These are phyloP conservation scores for Ormyrus pomaceus DNA, from an alignment of 2,888 invertebrate genomes.

Conservation along the genomic window DNA sequence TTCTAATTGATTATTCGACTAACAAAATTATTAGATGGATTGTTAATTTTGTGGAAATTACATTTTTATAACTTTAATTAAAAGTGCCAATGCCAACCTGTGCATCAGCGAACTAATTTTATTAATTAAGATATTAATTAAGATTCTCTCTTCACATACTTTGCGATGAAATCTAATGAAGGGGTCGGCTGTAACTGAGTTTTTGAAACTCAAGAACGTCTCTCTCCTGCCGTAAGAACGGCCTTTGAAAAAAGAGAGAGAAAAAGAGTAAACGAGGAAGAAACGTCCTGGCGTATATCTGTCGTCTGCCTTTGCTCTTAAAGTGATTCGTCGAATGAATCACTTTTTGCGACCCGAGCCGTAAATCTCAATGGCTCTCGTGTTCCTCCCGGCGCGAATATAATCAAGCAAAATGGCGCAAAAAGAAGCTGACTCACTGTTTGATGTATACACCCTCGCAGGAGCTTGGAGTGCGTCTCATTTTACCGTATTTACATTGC, in stretches of 20 bases:
- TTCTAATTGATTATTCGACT: neutral
- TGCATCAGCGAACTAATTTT: neutral
- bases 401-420: conserved; percentile 56
- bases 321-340: conserved; percentile 49
- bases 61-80: neutral
- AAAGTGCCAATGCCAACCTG: too few relatives aligned
- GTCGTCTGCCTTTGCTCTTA: conserved; percentile 37
- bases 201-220: conserved; percentile 33
- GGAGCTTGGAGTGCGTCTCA: neutral
- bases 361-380: conserved; percentile 54
- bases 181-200: conserved; percentile 15
- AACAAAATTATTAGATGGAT: neutral
- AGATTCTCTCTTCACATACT: neutral
- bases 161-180: neutral
- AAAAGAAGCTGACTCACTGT: conserved; percentile 56
- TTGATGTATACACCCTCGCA: conserved; percentile 16
- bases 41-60: neutral
- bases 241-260: conserved; percentile 23
- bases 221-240: neutral
- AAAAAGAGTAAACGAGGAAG: conserved; percentile 25
- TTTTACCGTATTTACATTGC: conserved; percentile 34
- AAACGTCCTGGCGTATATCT: conserved; percentile 3
- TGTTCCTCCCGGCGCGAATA: conserved; percentile 39
- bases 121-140: conserved; percentile 35
- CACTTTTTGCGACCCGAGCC: conserved; percentile 49